Evolutionary conservation across 2,888 invertebrate species (phyloP), one percentile per base, ranked within the genome.

Genomic region (Schizotus pectinicornis): DNA sequence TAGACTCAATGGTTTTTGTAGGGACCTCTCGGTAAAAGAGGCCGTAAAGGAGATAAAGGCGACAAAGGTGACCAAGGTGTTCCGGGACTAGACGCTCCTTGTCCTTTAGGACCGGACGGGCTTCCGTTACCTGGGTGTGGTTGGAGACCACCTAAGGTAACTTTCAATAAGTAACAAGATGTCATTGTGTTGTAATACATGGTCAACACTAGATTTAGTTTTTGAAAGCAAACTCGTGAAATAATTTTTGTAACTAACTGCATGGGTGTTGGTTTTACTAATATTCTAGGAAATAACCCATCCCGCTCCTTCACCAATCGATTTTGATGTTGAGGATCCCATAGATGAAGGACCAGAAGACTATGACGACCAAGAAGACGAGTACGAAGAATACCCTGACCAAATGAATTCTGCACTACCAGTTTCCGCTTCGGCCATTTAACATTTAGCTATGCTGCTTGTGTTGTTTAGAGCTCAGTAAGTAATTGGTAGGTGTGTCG

Each of bases 61-160:
- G 91, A 92, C 74, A 94, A 94, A 81, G 97, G 97, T 55, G 95
- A 95, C 74, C 94, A 94, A 84, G 98, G 98, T 68, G 95, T 96
- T 67, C 98, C 97, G 33, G 98, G 98, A 34, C 83, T 98, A 72
- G 98, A 98, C 82, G 98, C 98, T 39, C 98, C 98, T n/a, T 98
- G 98, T 83, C 98, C 98, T 65, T 84, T 97, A 56, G 98, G 96
- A 55, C 88, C 91, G 47, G 97, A 98, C 81, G 98, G 98, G 61
- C 85, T 98, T 74, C 98, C 98, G 62, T 82, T 98, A 73, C 94
- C 96, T 50, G 97, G 96, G 72, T 98, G 98, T 81, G 95, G 95
- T 71, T 95, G 94, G 94, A 85, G 92, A 80, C 91, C 93, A 70
- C 88, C 89, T 72, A 91, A 92, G 88, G 92, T 92, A n/a, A n/a